Evolutionary conservation across 2,113 vertebrate genomes (phyloP).

Genomic region (Nipponia nippon): DNA sequence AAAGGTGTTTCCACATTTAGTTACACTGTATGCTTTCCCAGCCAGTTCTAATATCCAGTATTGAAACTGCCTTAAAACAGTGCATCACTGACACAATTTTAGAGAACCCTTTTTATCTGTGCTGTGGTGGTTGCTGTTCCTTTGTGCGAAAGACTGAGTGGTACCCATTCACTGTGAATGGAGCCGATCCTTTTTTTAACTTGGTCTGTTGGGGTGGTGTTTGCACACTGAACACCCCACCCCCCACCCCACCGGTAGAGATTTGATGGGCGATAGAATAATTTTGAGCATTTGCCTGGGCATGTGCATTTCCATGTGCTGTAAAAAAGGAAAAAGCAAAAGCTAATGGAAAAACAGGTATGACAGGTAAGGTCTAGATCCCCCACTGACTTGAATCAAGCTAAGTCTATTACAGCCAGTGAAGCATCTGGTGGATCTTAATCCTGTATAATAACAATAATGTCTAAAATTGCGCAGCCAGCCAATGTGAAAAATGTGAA

Average conservation of each 20-base stretch:
- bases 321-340: background rate
- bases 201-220: background rate
- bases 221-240: background rate
- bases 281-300: background rate
- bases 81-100: background rate
- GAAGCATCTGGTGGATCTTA: background rate
- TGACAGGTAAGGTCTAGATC: background rate
- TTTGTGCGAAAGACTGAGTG: background rate
- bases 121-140: background rate
- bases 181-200: background rate
- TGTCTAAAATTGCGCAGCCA: background rate
- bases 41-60: background rate
- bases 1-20: slow-evolving; percentile 46
- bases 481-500: background rate
- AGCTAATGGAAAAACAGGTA: background rate
- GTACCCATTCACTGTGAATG: background rate
- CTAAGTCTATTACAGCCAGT: background rate
- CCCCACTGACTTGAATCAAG: background rate
- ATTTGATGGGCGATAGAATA: background rate
- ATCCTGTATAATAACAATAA: background rate
- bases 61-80: background rate
- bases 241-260: background rate
- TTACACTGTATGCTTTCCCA: slow-evolving; percentile 3
- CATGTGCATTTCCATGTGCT: background rate
- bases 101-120: background rate